Evolutionary conservation across 2,113 vertebrate species (phyloP).

Genomic region (Sakesphorus luctuosus): DNA sequence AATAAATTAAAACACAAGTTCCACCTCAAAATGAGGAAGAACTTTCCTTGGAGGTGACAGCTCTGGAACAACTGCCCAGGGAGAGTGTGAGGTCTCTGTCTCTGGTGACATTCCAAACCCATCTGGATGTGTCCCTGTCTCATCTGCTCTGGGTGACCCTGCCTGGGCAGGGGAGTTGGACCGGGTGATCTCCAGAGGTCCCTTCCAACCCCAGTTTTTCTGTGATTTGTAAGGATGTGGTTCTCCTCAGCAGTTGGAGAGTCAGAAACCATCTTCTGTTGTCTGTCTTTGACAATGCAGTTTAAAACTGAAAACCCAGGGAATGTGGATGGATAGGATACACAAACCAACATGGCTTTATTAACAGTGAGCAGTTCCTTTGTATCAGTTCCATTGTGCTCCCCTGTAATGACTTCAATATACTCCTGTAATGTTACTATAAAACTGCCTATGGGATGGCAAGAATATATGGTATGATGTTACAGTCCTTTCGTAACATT

Average conservation of each 20-base stretch:
- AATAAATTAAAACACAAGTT: neutral
- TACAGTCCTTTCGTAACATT: conserved; percentile 38
- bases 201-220: neutral
- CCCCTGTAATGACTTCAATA: conserved; percentile 19
- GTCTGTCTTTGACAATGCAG: neutral
- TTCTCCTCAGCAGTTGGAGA: neutral
- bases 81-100: neutral
- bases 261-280: rapidly evolving
- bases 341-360: neutral
- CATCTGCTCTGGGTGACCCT: neutral
- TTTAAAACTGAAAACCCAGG: rapidly evolving
- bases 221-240: neutral
- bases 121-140: neutral
- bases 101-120: neutral
- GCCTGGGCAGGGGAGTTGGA: too few relatives aligned
- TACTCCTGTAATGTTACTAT: neutral
- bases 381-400: conserved; percentile 3
- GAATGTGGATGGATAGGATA: neutral
- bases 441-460: conserved; percentile 46
- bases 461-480: conserved; percentile 38
- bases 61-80: too few relatives aligned
- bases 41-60: neutral
- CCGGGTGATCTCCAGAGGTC: neutral
- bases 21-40: neutral
- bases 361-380: neutral